A percentile compares a stretch with the other conserved stretches of the same genome.
These are phyloP conservation scores for Brachypteracias leptosomus DNA, from an alignment of 2,113 vertebrate genomes.

Conservation along the genomic window DNA sequence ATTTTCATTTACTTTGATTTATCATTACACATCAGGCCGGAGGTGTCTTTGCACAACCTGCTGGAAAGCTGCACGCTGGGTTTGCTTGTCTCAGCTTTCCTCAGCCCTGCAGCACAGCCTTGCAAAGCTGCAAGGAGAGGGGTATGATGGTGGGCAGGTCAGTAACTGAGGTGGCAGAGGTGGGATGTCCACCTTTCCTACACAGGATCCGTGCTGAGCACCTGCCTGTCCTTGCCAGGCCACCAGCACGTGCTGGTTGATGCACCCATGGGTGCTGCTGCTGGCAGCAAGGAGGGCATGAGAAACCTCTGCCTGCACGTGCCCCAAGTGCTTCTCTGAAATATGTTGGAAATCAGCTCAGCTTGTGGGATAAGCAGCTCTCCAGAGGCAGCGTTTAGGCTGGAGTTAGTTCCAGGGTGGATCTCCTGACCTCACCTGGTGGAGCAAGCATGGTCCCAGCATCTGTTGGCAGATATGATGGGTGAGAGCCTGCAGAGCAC, in stretches of 20 bases:
- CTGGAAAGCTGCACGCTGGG: not conserved
- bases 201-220: not conserved
- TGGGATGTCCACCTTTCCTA: not conserved
- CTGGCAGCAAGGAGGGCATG: not conserved
- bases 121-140: not conserved
- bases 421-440: not conserved
- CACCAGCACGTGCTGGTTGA: fast-evolving
- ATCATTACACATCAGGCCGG: not conserved
- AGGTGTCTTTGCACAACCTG: not conserved
- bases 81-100: slow-evolving; percentile 42
- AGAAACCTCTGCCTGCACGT: fast-evolving
- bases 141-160: not conserved
- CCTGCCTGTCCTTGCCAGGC: not conserved
- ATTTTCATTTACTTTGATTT: slow-evolving; percentile 14
- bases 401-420: not conserved
- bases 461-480: not conserved
- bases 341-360: not conserved
- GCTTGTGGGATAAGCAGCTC: not conserved
- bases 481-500: not conserved
- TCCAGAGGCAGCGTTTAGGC: not conserved
- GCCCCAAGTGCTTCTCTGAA: not conserved
- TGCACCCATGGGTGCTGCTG: not conserved
- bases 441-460: fast-evolving
- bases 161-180: not conserved
- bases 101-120: not conserved